phyloP scores from a whole-genome alignment of 2,113 vertebrate species.

The Hepsetus odoe region DNA sequence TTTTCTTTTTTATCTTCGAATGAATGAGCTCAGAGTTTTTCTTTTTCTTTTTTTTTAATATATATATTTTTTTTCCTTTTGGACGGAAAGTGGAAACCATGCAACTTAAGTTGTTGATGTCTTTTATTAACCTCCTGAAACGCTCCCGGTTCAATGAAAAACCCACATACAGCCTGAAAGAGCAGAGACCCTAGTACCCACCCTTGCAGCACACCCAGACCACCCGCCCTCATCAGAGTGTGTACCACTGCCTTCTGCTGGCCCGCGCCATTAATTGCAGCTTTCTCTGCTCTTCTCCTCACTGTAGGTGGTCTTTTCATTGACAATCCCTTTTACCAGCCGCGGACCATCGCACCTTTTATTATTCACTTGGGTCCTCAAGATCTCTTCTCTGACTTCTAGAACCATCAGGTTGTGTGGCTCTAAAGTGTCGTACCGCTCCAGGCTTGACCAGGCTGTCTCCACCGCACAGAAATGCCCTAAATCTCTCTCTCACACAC shows the following conservation, averaged over 20 bases:
- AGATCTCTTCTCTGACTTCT: constrained; percentile 99
- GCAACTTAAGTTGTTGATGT: constrained; percentile 81
- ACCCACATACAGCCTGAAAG: constrained; percentile 88
- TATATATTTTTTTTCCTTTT: constrained; percentile 51
- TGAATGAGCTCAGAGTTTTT: constrained; percentile 78
- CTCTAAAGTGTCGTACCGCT: constrained; percentile 74
- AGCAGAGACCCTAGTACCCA: constrained; percentile 85
- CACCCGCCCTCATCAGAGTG: constrained; percentile 64
- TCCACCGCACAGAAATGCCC: constrained; percentile 57
- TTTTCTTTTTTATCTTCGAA: constrained; percentile 82
- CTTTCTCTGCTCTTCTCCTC: constrained; percentile 88
- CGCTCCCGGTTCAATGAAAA: constrained; percentile 86
- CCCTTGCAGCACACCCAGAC: constrained; percentile 46
- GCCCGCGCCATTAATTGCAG: constrained; percentile 77
- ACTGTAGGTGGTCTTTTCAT: constrained; percentile 99
- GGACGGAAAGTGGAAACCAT: constrained; percentile 80
- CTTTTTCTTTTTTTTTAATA: constrained; percentile 11
- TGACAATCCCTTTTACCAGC: constrained; percentile 99
- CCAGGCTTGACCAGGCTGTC: constrained; percentile 58
- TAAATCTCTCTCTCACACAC: constrained; percentile 54
- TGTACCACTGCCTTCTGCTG: constrained; percentile 72
- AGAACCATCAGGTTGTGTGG: constrained; percentile 88
- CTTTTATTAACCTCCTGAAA: constrained; percentile 78
- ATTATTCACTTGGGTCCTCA: constrained; percentile 99
- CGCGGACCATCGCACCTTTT: constrained; percentile 96